These are phyloP conservation scores for Oophaga sylvatica DNA, from an alignment of 2,797 vertebrate genomes.

Conservation along the genomic window DNA sequence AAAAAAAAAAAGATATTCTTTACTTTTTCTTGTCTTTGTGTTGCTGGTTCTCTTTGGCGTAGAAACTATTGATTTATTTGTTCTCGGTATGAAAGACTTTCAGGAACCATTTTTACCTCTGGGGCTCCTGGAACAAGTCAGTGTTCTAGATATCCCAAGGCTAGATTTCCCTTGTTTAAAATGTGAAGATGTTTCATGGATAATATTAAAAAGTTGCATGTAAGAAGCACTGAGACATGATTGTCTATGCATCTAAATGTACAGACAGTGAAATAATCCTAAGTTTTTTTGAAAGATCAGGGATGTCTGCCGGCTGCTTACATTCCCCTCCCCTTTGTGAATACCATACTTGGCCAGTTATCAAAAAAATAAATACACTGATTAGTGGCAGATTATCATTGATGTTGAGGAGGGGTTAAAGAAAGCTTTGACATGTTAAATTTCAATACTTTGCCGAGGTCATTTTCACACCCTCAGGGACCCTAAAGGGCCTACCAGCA, in stretches of 20 bases:
- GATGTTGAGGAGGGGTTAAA: no score
- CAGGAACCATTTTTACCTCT: background rate
- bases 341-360: no score
- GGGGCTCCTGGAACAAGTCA: background rate
- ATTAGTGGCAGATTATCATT: no score
- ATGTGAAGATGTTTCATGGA: background rate
- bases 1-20: background rate
- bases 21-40: constrained; percentile 1
- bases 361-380: no score
- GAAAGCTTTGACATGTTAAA: no score
- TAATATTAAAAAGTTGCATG: background rate
- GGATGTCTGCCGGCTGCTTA: no score
- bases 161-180: background rate
- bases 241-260: background rate
- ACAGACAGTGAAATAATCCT: no score
- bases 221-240: background rate
- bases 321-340: no score
- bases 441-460: no score
- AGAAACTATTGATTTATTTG: constrained; percentile 26
- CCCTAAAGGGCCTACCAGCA: no score
- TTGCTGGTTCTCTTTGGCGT: background rate
- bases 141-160: background rate
- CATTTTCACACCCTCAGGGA: no score
- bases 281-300: no score
- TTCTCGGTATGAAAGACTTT: background rate